Conservation (phyloP, 2,797 vertebrate species). For the Propithecus perrieri region DNA sequence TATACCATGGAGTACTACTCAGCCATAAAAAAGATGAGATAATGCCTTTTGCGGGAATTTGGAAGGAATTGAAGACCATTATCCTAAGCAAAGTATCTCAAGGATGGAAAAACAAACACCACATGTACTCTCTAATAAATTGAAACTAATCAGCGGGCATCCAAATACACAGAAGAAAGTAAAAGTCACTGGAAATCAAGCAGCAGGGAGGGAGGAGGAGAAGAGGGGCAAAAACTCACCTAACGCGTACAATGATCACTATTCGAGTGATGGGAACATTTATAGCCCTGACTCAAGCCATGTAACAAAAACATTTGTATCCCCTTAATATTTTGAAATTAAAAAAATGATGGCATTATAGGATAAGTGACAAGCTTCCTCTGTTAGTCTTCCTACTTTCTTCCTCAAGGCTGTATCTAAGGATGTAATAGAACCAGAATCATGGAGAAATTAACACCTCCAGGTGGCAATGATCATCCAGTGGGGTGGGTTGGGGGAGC, state of each 20-base stretch:
- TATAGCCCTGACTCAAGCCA: no score
- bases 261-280: no score
- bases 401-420: neutral
- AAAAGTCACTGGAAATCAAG: neutral
- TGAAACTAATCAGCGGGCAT: neutral
- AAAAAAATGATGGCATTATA: neutral
- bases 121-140: neutral
- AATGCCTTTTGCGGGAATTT: neutral
- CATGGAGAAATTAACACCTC: neutral
- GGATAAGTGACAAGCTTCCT: neutral
- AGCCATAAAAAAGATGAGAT: neutral
- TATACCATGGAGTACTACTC: neutral
- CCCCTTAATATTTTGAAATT: no score
- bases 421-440: neutral
- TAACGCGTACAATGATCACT: neutral
- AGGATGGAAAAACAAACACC: neutral
- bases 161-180: neutral
- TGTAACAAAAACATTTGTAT: no score
- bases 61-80: neutral
- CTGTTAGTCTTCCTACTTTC: neutral
- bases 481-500: accelerated
- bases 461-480: neutral
- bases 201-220: neutral
- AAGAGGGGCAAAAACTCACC: neutral
- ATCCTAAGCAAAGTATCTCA: neutral